Percentiles rank a stretch among this genome's conserved stretches.
Conservation (phyloP, 2,113 vertebrate species). For the Mesocricetus auratus region DNA sequence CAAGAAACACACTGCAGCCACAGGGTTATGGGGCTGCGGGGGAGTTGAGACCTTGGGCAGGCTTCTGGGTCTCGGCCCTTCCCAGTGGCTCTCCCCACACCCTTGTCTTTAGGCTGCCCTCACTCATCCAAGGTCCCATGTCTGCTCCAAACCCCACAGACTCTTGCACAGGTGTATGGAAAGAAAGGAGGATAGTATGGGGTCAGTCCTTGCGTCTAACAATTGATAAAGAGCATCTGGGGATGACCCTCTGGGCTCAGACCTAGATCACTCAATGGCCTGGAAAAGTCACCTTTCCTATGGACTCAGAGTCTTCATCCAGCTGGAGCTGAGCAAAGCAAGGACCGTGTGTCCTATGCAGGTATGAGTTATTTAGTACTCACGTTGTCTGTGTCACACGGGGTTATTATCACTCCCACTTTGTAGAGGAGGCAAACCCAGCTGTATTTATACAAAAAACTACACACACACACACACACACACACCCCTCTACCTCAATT, state of each 20-base stretch:
- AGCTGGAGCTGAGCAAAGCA: not conserved
- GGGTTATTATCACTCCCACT: not conserved
- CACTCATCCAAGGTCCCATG: not conserved
- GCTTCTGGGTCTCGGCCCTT: not conserved
- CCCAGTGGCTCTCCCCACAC: not conserved
- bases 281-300: not conserved
- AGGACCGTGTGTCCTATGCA: not conserved
- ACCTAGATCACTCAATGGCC: not conserved
- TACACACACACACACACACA: not conserved
- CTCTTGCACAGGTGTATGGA: not conserved
- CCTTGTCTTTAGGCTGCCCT: not conserved
- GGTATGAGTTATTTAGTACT: not conserved
- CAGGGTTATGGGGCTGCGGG: not conserved
- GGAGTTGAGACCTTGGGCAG: not conserved
- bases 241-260: not conserved
- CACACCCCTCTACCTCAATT: not conserved
- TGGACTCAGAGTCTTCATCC: not conserved
- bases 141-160: not conserved
- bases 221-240: not conserved
- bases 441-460: not conserved
- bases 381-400: not conserved
- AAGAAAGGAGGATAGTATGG: not conserved
- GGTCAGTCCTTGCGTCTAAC: not conserved
- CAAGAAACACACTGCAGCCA: not conserved
- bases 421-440: not conserved